phyloP scores from a whole-genome alignment of 2,888 invertebrate species.

The Flabesymbios commensalis region DNA sequence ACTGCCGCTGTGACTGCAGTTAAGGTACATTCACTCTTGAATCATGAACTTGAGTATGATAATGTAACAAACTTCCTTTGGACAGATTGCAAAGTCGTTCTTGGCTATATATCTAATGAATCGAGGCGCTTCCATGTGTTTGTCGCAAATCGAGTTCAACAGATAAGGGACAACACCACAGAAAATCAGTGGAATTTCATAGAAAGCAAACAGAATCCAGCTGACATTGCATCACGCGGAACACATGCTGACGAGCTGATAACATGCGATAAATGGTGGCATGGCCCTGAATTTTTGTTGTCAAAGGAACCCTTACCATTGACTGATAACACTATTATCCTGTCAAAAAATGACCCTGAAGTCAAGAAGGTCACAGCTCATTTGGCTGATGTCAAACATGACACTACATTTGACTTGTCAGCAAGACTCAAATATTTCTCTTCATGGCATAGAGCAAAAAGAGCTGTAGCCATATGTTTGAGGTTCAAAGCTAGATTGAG shows the following conservation, averaged over 20 bases:
- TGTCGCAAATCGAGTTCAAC: conserved; percentile 39
- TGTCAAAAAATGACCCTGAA: too few relatives aligned
- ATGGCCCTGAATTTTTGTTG: too few relatives aligned
- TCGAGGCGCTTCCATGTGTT: conserved; percentile 34
- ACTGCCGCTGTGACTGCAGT: conserved; percentile 26
- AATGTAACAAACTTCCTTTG: conserved; percentile 5
- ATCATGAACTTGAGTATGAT: background rate
- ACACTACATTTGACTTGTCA: too few relatives aligned
- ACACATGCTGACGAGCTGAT: too few relatives aligned
- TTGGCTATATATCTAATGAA: conserved; percentile 37
- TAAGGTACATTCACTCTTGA: background rate
- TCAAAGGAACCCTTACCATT: too few relatives aligned
- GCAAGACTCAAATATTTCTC: too few relatives aligned
- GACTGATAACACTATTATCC: too few relatives aligned
- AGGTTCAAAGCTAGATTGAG: background rate
- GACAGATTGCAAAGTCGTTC: conserved; percentile 34
- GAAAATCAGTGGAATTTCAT: conserved; percentile 36
- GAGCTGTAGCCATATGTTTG: conserved; percentile 10
- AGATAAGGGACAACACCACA: conserved; percentile 26
- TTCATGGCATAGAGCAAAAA: conserved; percentile 1
- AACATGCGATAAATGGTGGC: too few relatives aligned
- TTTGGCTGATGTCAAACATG: too few relatives aligned
- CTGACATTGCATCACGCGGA: too few relatives aligned
- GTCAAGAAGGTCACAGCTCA: too few relatives aligned
- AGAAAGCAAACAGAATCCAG: conserved; percentile 31